phyloP scores from a whole-genome alignment of 2,113 vertebrate genomes.

The Syrrhaptes paradoxus region DNA sequence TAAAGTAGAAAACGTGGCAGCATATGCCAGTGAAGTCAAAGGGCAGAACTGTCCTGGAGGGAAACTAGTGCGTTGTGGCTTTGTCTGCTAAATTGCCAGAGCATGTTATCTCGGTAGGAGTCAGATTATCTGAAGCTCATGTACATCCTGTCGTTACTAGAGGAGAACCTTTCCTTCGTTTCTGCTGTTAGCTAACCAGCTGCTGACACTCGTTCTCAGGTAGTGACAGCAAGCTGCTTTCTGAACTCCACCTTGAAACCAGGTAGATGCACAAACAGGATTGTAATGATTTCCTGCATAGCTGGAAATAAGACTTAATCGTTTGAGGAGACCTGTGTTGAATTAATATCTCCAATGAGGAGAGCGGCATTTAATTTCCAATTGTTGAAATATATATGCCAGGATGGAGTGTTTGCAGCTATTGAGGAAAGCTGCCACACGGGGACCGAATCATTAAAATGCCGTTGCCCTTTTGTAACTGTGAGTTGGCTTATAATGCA shows the following conservation, averaged over 20 bases:
- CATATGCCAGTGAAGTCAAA: background rate
- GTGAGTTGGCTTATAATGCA: background rate
- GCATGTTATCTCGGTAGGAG: background rate
- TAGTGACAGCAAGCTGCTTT: background rate
- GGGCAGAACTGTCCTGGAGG: background rate
- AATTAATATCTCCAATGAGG: background rate
- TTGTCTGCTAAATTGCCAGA: background rate
- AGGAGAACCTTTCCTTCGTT: background rate
- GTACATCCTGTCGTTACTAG: fast-evolving
- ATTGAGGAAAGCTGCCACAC: background rate
- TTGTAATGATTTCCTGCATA: background rate
- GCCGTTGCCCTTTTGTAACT: background rate
- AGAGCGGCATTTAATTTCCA: background rate
- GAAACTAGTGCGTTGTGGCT: background rate
- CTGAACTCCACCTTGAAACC: background rate
- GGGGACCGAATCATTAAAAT: background rate
- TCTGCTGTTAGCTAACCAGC: background rate
- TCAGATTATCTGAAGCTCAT: background rate
- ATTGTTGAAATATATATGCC: background rate
- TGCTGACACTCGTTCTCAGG: background rate
- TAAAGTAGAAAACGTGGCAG: background rate
- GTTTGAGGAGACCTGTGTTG: background rate
- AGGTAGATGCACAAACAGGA: background rate
- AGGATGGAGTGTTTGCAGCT: background rate
- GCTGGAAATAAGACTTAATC: background rate